Evolutionary conservation across 2,888 invertebrate genomes (phyloP).

Genomic region (Tenthredo distinguenda): DNA sequence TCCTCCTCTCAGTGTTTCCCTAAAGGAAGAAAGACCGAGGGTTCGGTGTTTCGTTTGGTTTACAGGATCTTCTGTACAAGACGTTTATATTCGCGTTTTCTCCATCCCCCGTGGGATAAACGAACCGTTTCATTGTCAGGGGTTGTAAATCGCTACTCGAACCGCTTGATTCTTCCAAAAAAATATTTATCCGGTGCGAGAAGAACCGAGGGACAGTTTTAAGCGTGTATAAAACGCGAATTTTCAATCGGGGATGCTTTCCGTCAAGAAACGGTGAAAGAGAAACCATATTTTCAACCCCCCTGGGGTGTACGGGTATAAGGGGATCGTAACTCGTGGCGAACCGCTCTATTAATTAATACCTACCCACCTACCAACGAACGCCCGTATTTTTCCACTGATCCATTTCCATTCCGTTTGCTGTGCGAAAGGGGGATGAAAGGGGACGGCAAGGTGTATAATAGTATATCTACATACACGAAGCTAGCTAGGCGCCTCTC

Average conservation of each 20-base stretch:
- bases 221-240: background rate
- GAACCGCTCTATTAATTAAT: constrained; percentile 29
- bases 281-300: background rate
- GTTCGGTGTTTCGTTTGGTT: background rate
- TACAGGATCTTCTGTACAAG: background rate
- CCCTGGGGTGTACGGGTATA: background rate
- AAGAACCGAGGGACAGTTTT: background rate
- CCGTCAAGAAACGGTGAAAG: constrained; percentile 19
- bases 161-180: background rate
- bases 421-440: background rate
- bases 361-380: constrained; percentile 19
- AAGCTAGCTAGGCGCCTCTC: background rate
- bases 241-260: background rate
- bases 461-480: constrained; percentile 10
- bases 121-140: background rate
- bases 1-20: constrained; percentile 42
- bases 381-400: constrained; percentile 17
- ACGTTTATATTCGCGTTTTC: background rate
- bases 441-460: background rate
- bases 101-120: background rate
- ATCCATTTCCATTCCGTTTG: constrained; percentile 29
- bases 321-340: constrained; percentile 19
- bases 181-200: background rate
- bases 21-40: constrained; percentile 5
- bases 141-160: too few species aligned